Conservation (phyloP, 1,140 invertebrate species). For the Magallana gigas region DNA sequence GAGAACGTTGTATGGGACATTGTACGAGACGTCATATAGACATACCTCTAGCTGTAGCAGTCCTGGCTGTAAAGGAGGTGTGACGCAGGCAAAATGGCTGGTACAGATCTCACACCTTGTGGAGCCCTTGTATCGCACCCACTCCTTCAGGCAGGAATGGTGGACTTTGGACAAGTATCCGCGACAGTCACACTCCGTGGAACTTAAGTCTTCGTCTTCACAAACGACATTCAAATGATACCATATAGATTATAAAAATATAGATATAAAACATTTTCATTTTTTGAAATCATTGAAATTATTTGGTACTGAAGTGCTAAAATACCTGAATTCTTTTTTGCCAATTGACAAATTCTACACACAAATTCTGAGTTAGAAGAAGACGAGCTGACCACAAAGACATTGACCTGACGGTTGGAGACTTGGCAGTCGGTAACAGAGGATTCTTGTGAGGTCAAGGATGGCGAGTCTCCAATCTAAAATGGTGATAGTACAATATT, state of each 20-base stretch:
- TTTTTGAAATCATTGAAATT: too few species aligned
- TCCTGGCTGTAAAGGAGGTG: conserved; percentile 41
- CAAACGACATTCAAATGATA: too few species aligned
- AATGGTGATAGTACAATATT: neutral
- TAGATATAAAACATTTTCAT: neutral
- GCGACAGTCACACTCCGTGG: conserved; percentile 50
- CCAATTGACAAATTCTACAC: conserved; percentile 48
- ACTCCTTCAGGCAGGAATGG: conserved; percentile 51
- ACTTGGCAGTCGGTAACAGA: neutral
- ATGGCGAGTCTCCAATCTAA: neutral
- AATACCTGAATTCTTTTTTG: neutral
- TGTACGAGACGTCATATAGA: neutral
- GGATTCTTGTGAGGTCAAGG: neutral
- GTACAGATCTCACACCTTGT: conserved; percentile 54
- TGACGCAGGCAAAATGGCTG: conserved; percentile 36
- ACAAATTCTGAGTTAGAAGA: conserved; percentile 39
- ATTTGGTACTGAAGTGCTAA: neutral
- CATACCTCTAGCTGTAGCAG: conserved; percentile 49
- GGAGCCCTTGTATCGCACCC: conserved; percentile 55
- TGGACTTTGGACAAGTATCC: conserved; percentile 48
- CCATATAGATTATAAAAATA: neutral
- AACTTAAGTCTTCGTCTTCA: conserved; percentile 44
- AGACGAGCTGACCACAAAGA: neutral
- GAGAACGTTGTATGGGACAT: too few species aligned
- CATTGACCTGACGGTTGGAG: neutral